A percentile compares a stretch with the other conserved stretches of the same genome.
Conservation (phyloP, 2,888 invertebrate species). For the Nomada hirtipes region DNA sequence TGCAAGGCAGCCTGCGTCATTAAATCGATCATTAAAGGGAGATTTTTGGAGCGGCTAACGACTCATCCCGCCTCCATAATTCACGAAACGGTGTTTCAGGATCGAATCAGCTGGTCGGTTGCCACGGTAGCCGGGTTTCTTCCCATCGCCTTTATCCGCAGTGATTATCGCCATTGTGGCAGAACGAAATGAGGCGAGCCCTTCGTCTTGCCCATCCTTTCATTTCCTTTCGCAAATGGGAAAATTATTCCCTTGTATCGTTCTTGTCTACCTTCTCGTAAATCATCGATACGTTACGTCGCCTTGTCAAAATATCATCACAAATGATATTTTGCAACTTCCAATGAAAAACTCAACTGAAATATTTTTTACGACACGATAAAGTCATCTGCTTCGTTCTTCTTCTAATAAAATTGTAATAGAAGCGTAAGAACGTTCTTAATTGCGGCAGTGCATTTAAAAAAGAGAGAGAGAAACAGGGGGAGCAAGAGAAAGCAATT, state of each 20-base stretch:
- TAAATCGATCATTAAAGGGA: not conserved
- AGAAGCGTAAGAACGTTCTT: not conserved
- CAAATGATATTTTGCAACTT: too few species aligned
- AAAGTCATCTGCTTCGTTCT: too few species aligned
- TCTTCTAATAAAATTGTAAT: too few species aligned
- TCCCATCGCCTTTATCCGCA: not conserved
- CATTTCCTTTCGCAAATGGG: constrained; percentile 24
- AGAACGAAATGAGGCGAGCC: constrained; percentile 41
- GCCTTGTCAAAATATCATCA: not conserved
- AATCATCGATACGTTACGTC: constrained; percentile 28
- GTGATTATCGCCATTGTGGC: constrained; percentile 41
- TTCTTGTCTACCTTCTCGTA: not conserved
- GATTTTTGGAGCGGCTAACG: constrained; percentile 6
- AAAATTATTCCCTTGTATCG: constrained; percentile 38
- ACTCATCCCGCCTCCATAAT: constrained; percentile 9
- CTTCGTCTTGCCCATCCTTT: not conserved
- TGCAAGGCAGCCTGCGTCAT: not conserved
- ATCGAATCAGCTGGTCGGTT: constrained; percentile 14
- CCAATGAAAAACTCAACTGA: too few species aligned
- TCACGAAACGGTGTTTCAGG: not conserved
- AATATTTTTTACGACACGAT: too few species aligned
- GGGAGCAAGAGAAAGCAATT: too few species aligned
- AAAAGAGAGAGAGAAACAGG: too few species aligned
- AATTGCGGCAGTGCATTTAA: not conserved
- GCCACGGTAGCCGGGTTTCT: constrained; percentile 7